phyloP scores from a whole-genome alignment of 2,888 invertebrate genomes.

The Sussaba pulchella region DNA sequence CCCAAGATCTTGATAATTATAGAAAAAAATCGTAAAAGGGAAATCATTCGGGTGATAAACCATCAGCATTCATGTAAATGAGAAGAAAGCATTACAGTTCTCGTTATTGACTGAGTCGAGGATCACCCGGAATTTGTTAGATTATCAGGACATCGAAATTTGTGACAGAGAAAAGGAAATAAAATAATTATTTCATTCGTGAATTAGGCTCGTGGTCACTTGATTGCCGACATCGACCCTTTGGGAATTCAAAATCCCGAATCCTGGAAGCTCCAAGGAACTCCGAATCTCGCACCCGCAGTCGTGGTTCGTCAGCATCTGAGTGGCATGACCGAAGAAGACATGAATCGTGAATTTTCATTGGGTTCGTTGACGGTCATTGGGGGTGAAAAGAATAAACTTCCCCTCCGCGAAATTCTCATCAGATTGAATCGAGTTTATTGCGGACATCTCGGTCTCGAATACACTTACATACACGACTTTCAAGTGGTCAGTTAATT shows the following conservation, averaged over 20 bases:
- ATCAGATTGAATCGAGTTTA: constrained; percentile 78
- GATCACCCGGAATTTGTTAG: too few species aligned
- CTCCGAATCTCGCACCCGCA: constrained; percentile 74
- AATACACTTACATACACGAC: constrained; percentile 79
- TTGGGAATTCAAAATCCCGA: constrained; percentile 86
- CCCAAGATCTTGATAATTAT: too few species aligned
- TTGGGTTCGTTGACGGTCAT: constrained; percentile 74
- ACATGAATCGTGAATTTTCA: constrained; percentile 76
- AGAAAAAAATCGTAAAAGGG: too few species aligned
- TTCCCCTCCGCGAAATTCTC: constrained; percentile 77
- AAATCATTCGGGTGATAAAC: too few species aligned
- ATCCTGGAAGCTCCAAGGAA: constrained; percentile 73
- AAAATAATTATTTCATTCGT: constrained; percentile 9
- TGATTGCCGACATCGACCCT: constrained; percentile 93
- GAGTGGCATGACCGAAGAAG: constrained; percentile 75
- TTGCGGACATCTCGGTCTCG: constrained; percentile 79
- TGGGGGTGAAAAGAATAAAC: constrained; percentile 73
- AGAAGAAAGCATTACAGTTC: too few species aligned
- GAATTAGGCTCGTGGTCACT: constrained; percentile 92
- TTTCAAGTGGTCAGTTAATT: constrained; percentile 69
- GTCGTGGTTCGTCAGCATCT: constrained; percentile 77
- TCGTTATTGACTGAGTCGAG: too few species aligned
- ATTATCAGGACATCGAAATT: too few species aligned
- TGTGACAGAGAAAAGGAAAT: not conserved
- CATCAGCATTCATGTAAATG: too few species aligned